A percentile compares a stretch with the other conserved stretches of the same genome.
phyloP scores from a whole-genome alignment of 2,888 invertebrate species.

The Plebejus anna region DNA sequence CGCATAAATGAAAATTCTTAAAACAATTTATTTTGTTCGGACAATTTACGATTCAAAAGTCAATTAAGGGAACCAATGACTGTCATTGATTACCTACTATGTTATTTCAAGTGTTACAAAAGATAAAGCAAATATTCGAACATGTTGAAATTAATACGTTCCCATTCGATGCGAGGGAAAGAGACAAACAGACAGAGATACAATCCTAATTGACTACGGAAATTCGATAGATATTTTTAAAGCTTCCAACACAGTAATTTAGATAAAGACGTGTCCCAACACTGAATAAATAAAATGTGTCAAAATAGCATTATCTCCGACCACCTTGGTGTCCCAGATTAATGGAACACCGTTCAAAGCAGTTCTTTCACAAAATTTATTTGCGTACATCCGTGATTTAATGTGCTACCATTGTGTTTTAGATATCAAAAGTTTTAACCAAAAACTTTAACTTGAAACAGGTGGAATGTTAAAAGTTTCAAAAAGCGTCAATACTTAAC shows the following conservation, averaged over 20 bases:
- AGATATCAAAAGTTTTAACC: conserved; percentile 20
- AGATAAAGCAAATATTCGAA: conserved; percentile 15
- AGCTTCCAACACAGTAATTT: conserved; percentile 73
- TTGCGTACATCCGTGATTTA: conserved; percentile 36
- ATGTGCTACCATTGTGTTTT: conserved; percentile 28
- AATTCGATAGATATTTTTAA: conserved; percentile 56
- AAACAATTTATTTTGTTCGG: not conserved
- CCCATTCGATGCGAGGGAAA: not conserved
- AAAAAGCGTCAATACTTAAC: not conserved
- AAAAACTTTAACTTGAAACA: not conserved
- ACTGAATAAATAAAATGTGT: conserved; percentile 68
- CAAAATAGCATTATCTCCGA: conserved; percentile 69
- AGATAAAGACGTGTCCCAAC: conserved; percentile 68
- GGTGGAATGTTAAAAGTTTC: not conserved
- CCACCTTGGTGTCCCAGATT: conserved; percentile 70
- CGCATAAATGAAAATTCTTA: not conserved
- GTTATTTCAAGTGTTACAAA: conserved; percentile 25
- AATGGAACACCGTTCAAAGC: conserved; percentile 59
- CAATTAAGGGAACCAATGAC: not conserved
- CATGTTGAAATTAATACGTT: conserved; percentile 23
- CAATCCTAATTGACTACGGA: conserved; percentile 58
- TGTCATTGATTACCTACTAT: conserved; percentile 21
- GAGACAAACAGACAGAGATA: conserved; percentile 38
- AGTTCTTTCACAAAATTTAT: conserved; percentile 43
- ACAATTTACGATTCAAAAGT: conserved; percentile 6